Evolutionary conservation across 2,888 invertebrate genomes (phyloP), one percentile per base, ranked within the genome.

Genomic region (Troilus luridus): DNA sequence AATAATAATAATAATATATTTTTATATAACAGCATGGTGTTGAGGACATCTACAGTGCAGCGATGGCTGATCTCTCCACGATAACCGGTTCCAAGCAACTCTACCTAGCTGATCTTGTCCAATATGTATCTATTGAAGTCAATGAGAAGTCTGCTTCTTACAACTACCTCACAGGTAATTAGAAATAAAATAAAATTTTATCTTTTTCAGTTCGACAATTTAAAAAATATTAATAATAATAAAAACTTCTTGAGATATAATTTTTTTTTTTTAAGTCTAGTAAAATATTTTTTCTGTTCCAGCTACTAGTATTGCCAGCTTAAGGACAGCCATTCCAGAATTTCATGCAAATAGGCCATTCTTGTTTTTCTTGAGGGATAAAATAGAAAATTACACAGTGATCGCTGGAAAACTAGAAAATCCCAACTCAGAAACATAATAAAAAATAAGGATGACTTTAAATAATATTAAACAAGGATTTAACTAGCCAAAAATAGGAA

Each of bases 41-140:
- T 0, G 95, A 95, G 93, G 95, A 95, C 92, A 95, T 96, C 89
- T 96, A 96, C 93, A 95, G 95, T 9, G 95, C 95, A 1, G 95
- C 95, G 5, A n/a, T 58, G 56, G 96, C 96, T 0, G 96, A 96
- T 92, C 94, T 96, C 24, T 95, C 95, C 0, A 95, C 95, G 0
- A 95, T 96, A 11, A 95, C 96, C 3, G 94, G 95, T 7, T 95
- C 95, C 88, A 94, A 95, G 91, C 95, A 96, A n/a, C 94, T 96
- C n/a, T 96, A 96, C 93, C 95, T 96, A 0, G 96, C 96, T 92
- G 96, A 96, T 93, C 93, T 96, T 92, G 96, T 96, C 5, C 96
- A 96, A 93, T 95, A 96, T 91, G 96, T 96, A 0, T 95, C 95
- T 1, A 95, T 96, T 0, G 95, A 96, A 14, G 95, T 96, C 0